A percentile compares a stretch with the other conserved stretches of the same genome.
phyloP scores from a whole-genome alignment of 1,140 invertebrate genomes.

The Lepeophtheirus salmonis region DNA sequence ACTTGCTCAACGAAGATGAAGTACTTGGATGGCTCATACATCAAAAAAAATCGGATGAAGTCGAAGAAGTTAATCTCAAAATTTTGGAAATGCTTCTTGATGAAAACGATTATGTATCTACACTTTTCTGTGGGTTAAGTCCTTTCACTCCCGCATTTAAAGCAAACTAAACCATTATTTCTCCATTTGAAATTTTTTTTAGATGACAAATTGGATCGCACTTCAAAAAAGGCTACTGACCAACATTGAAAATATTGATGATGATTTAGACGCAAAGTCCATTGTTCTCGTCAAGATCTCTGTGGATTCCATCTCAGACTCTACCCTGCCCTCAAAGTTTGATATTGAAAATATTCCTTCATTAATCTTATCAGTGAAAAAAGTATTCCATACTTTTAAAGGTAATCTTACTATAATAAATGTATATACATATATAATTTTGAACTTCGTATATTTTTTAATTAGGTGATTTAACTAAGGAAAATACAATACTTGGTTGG shows the following conservation, averaged over 20 bases:
- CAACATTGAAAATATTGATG: conserved; percentile 83
- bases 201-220: background rate
- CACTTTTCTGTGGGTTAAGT: conserved; percentile 63
- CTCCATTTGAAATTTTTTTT: background rate
- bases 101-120: conserved; percentile 68
- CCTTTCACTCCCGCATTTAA: too few relatives aligned
- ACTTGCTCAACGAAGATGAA: conserved; percentile 72
- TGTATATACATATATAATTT: background rate
- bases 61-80: conserved; percentile 83
- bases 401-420: conserved; percentile 33
- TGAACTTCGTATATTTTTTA: background rate
- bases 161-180: background rate
- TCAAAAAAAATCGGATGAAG: conserved; percentile 74
- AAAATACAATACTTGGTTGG: background rate
- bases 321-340: conserved; percentile 43
- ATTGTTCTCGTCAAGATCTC: conserved; percentile 83
- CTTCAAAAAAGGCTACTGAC: conserved; percentile 45
- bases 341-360: conserved; percentile 70
- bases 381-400: conserved; percentile 63
- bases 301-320: conserved; percentile 55
- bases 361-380: conserved; percentile 66
- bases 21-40: conserved; percentile 68
- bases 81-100: conserved; percentile 75
- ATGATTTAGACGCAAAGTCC: conserved; percentile 69
- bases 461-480: background rate